Conservation (phyloP, 92 coral and sea anemone species). For the Paragorgia papillata region DNA sequence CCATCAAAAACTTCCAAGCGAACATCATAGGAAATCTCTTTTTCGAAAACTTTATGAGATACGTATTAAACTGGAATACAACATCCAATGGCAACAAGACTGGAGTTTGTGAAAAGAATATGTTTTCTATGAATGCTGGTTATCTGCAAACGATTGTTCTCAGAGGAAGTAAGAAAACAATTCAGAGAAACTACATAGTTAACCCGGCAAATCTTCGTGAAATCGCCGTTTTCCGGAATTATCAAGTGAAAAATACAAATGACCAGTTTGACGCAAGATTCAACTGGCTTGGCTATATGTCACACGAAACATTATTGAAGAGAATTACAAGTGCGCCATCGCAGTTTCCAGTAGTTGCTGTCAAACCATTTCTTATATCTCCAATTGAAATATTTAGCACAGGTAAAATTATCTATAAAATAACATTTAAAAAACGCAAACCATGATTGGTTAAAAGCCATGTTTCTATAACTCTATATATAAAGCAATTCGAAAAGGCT, state of each 20-base stretch:
- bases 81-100: background rate
- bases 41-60: background rate
- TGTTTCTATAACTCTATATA: too few species aligned
- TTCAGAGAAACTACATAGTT: constrained; percentile 28
- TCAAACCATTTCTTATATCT: constrained; percentile 26
- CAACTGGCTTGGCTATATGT: constrained; percentile 54
- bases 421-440: too few species aligned
- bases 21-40: background rate
- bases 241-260: background rate
- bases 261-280: constrained; percentile 33
- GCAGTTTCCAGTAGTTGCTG: constrained; percentile 35
- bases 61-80: background rate
- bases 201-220: constrained; percentile 60
- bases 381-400: constrained; percentile 15
- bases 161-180: constrained; percentile 2
- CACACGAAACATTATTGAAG: background rate
- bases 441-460: too few species aligned
- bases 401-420: constrained; percentile 42
- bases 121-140: constrained; percentile 3
- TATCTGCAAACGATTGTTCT: constrained; percentile 10
- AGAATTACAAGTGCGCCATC: constrained; percentile 33
- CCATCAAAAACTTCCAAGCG: background rate
- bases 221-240: constrained; percentile 7
- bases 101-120: background rate
- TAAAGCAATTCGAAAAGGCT: too few species aligned